phyloP scores from a whole-genome alignment of 64 coral and sea anemone genomes.

The Cladopsammia gracilis region DNA sequence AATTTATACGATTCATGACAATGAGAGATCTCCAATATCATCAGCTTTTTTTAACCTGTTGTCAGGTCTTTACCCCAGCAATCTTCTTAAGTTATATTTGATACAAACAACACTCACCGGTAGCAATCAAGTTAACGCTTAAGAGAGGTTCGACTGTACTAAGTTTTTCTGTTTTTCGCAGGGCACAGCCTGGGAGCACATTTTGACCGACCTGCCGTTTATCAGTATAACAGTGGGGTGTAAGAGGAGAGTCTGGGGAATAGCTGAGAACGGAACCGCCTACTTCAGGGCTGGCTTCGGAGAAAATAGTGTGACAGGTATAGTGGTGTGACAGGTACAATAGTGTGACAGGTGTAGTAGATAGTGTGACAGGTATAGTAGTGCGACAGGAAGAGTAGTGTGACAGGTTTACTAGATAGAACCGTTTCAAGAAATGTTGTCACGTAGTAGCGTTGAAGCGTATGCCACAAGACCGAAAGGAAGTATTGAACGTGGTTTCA shows the following conservation, averaged over 20 bases:
- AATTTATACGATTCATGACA: too few relatives aligned
- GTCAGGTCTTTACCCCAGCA: too few relatives aligned
- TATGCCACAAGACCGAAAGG: too few relatives aligned
- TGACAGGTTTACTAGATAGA: conserved; percentile 58
- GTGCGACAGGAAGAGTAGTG: neutral
- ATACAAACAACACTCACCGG: too few relatives aligned
- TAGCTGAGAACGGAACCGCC: conserved; percentile 88
- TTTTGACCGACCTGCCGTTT: conserved; percentile 87
- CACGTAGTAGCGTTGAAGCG: too few relatives aligned
- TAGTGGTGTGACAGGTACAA: too few relatives aligned
- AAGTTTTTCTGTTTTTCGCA: neutral
- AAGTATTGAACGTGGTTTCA: too few relatives aligned
- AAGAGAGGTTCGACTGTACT: neutral
- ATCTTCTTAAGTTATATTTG: too few relatives aligned
- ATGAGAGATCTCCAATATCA: too few relatives aligned
- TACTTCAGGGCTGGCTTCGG: conserved; percentile 91
- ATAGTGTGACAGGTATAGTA: conserved; percentile 74
- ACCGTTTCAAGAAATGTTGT: too few relatives aligned
- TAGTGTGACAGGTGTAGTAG: neutral
- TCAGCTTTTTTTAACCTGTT: too few relatives aligned
- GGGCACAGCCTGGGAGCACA: conserved; percentile 91
- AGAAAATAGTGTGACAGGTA: conserved; percentile 85
- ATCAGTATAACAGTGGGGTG: conserved; percentile 91
- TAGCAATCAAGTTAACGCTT: too few relatives aligned
- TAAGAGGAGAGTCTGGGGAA: conserved; percentile 82